Evolutionary conservation across 2,888 invertebrate genomes (phyloP).

Genomic region (Lasioglossum pauxillum): DNA sequence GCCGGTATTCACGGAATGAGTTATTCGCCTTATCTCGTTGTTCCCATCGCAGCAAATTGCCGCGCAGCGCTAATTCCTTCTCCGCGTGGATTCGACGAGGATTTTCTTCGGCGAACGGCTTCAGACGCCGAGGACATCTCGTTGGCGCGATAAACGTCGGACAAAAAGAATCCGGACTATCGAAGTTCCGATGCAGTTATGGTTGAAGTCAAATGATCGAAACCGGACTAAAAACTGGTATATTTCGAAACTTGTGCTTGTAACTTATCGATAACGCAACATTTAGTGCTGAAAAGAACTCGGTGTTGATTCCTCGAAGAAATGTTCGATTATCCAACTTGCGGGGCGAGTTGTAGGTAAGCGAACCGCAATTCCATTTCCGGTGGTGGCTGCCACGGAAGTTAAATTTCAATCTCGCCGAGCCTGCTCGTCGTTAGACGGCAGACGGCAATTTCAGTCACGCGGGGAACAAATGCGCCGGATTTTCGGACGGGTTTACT

Average conservation of each 20-base stretch:
- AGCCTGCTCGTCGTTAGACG: not conserved
- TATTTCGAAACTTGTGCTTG: no score
- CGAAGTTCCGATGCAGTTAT: slow-evolving; percentile 17
- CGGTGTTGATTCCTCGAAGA: slow-evolving; percentile 29
- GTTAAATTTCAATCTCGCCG: slow-evolving; percentile 26
- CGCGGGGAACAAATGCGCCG: not conserved
- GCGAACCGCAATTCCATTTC: slow-evolving; percentile 24
- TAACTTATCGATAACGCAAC: no score
- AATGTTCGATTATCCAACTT: slow-evolving; percentile 13
- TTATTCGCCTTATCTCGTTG: slow-evolving; percentile 19
- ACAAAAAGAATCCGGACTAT: not conserved
- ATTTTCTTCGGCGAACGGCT: not conserved
- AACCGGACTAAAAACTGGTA: no score
- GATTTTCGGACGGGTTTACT: not conserved
- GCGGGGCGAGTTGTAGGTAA: slow-evolving; percentile 8
- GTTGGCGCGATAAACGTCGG: not conserved
- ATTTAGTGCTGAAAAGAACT: not conserved
- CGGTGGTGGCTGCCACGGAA: not conserved
- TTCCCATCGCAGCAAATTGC: slow-evolving; percentile 7
- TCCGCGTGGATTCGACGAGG: not conserved
- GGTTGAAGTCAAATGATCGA: not conserved
- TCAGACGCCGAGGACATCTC: not conserved
- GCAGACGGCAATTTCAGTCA: not conserved
- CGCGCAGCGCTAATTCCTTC: not conserved
- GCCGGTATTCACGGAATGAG: slow-evolving; percentile 9